Base-by-base conservation (phyloP, 2,113 vertebrate species). In the Toxostoma redivivum region DNA sequence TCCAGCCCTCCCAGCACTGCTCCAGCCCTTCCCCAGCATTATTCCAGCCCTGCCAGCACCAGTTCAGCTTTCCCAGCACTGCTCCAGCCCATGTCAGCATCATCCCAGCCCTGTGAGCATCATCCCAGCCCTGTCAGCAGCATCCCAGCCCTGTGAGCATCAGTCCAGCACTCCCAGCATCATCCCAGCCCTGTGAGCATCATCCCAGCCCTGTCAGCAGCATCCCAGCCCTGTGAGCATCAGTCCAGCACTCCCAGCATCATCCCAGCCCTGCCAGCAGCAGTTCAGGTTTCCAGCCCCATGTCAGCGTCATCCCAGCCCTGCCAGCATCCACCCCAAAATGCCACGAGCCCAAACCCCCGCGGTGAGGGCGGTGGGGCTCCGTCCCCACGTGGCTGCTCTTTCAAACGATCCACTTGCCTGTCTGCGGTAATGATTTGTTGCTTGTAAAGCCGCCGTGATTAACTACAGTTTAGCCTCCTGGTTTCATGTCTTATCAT, bases 401-500 rank as follows among this genome's bases (percentile, higher is more conserved):
- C 57, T 81, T 64, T 51, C 53, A 24, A 74, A 42, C 12, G 1
- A 38, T 57, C 28, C 57, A 0, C 84, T 45, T 8, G 5, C 2
- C 93, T 85, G 94, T 85, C 95, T 90, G 7, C 87, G 3, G 9
- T 20, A 54, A 65, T 95, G 96, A 97, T 97, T 95, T 97, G 94
- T 92, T 79, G 89, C 95, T 94, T 96, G 94, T 97, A 95, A 95
- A 95, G 57, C 91, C 81, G 50, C 91, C 10, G 22, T 95, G 96
- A 96, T 95, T 95, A 97, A 95, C 65, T 76, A n/a, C 90, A 92
- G 81, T 95, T 95, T 94, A 96, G 91, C 93, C 93, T 97, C 90
- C 93, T 51, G 88, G 96, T 95, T 97, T 96, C 96, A 95, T 97
- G 95, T 97, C 96, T 95, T 96, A 96, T 97, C 96, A 94, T 91